Conservation (phyloP, 2,888 invertebrate species). For the Slavum lentiscoides region DNA sequence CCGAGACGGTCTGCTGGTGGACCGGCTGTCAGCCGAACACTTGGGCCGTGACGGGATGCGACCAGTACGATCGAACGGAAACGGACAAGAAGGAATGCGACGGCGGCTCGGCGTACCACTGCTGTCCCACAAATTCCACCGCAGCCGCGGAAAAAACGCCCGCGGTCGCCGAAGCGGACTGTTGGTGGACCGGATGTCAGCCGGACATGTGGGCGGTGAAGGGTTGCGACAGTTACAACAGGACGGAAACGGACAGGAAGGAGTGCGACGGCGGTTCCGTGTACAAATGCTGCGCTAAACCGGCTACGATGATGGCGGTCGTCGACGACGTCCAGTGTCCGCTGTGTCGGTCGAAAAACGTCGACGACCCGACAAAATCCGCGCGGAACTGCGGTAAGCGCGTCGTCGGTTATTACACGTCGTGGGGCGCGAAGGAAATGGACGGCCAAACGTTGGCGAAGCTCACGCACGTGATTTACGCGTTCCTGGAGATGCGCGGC, state of each 20-base stretch:
- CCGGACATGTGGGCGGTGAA: conserved; percentile 1
- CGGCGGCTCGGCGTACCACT: conserved; percentile 14
- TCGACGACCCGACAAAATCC: not conserved
- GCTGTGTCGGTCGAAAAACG: not conserved
- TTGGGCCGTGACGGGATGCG: conserved; percentile 52
- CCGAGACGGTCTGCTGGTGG: conserved; percentile 43
- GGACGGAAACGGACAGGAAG: not conserved
- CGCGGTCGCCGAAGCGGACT: not conserved
- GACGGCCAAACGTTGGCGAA: conserved; percentile 34
- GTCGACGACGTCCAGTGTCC: not conserved
- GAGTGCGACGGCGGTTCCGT: not conserved
- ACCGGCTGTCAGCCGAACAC: conserved; percentile 51
- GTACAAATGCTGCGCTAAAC: not conserved
- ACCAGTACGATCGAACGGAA: conserved; percentile 41
- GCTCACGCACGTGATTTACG: conserved; percentile 55
- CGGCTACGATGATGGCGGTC: not conserved
- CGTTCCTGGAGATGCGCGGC: conserved; percentile 54
- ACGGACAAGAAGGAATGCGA: conserved; percentile 8
- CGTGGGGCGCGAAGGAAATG: conserved; percentile 54
- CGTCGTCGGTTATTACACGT: conserved; percentile 55
- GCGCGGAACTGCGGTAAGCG: conserved; percentile 52
- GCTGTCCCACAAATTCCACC: not conserved
- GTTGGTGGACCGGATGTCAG: conserved; percentile 17
- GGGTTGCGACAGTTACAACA: conserved; percentile 20
- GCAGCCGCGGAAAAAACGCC: not conserved